Evolutionary conservation across 2,888 invertebrate genomes (phyloP).

Genomic region (Digitonthophagus gazella): DNA sequence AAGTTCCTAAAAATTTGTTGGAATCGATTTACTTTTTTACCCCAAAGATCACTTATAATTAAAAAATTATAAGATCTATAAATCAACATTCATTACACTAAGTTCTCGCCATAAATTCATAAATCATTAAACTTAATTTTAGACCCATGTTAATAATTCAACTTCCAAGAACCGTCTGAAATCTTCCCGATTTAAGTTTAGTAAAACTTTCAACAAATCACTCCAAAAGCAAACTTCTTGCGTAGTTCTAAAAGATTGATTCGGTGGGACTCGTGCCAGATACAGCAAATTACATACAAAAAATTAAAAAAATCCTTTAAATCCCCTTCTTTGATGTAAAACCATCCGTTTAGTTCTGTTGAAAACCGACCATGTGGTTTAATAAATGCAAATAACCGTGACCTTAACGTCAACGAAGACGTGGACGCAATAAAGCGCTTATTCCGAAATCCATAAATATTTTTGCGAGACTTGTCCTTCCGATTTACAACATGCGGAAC

Average conservation of each 20-base stretch:
- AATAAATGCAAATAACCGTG: background rate
- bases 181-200: background rate
- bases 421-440: background rate
- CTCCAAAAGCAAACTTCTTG: background rate
- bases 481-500: background rate
- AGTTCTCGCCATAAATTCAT: no score
- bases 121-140: no score
- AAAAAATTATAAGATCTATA: no score
- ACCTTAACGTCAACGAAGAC: background rate
- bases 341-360: background rate
- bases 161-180: background rate
- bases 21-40: no score
- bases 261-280: background rate
- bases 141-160: background rate
- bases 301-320: background rate
- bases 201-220: background rate
- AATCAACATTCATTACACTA: no score
- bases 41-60: no score
- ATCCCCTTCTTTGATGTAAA: background rate
- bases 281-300: background rate
- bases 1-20: no score
- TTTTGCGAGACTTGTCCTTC: background rate
- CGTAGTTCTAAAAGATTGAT: background rate
- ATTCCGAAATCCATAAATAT: background rate
- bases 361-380: background rate